Percentiles rank a stretch among this genome's conserved stretches.
phyloP scores from a whole-genome alignment of 1,140 invertebrate species.

The Lepidotrigona ventralis region DNA sequence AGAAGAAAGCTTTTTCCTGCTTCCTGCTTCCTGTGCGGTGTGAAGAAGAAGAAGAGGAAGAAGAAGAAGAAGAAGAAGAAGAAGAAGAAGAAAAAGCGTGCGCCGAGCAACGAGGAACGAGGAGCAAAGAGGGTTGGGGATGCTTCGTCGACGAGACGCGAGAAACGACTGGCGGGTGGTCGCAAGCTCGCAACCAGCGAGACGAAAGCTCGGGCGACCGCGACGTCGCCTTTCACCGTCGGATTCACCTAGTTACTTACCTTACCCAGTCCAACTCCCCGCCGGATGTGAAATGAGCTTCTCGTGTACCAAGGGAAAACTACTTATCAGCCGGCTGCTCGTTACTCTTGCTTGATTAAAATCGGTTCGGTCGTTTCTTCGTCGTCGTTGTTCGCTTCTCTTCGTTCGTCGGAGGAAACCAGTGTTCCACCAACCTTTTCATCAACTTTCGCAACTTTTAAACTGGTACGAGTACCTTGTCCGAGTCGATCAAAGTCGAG shows the following conservation, averaged over 20 bases:
- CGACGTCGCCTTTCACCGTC: conserved; percentile 37
- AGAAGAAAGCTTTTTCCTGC: too few relatives aligned
- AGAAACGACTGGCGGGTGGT: conserved; percentile 51
- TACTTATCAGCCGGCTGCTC: conserved; percentile 13
- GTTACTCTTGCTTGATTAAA: conserved; percentile 31
- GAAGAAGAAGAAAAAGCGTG: too few relatives aligned
- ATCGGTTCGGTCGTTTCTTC: neutral
- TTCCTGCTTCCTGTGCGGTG: too few relatives aligned
- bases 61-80: too few relatives aligned
- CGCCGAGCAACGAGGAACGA: too few relatives aligned
- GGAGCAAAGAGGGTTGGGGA: neutral
- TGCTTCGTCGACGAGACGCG: conserved; percentile 43
- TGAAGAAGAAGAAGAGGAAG: too few relatives aligned
- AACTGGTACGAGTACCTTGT: too few relatives aligned
- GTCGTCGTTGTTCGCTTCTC: neutral
- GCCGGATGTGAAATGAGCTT: conserved; percentile 43
- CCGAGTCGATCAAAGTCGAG: too few relatives aligned
- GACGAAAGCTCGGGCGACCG: conserved; percentile 52
- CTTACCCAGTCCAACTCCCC: neutral
- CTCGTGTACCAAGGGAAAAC: conserved; percentile 18
- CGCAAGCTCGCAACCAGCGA: conserved; percentile 29
- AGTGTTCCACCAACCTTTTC: too few relatives aligned
- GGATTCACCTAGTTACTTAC: neutral
- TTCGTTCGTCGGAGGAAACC: too few relatives aligned
- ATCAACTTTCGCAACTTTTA: too few relatives aligned